Percentiles rank a stretch among this genome's conserved stretches.
Conservation (phyloP, 2,113 vertebrate genomes). For the Lophochroa leadbeateri region DNA sequence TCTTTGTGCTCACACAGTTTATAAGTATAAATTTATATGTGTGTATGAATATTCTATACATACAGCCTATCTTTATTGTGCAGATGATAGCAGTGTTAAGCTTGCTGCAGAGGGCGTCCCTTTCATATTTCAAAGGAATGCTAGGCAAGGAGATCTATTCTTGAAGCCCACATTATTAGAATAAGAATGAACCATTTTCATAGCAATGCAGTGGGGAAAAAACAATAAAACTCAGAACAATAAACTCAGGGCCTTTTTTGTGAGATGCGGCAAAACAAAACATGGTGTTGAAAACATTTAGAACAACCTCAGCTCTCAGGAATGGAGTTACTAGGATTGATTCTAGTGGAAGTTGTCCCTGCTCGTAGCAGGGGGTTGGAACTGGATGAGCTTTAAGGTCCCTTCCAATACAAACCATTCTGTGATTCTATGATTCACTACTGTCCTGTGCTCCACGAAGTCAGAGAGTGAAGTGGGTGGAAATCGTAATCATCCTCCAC, state of each 20-base stretch:
- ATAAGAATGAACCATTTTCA: constrained; percentile 30
- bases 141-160: constrained; percentile 13
- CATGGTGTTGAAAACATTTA: background rate
- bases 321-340: background rate
- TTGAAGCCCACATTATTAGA: constrained; percentile 15
- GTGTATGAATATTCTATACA: constrained; percentile 24
- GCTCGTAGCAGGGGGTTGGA: background rate
- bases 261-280: background rate
- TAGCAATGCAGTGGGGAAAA: background rate
- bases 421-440: background rate
- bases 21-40: constrained; percentile 46
- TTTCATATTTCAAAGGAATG: constrained; percentile 27
- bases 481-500: background rate
- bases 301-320: background rate
- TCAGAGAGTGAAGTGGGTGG: background rate
- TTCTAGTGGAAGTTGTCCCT: background rate
- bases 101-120: constrained; percentile 16
- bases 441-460: background rate
- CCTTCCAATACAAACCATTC: background rate
- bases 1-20: constrained; percentile 3
- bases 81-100: constrained; percentile 43
- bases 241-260: background rate
- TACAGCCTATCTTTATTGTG: constrained; percentile 59
- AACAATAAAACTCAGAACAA: constrained; percentile 6
- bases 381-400: background rate